phyloP scores from a whole-genome alignment of 2,888 invertebrate species.

The Dryocosmus kuriphilus region DNA sequence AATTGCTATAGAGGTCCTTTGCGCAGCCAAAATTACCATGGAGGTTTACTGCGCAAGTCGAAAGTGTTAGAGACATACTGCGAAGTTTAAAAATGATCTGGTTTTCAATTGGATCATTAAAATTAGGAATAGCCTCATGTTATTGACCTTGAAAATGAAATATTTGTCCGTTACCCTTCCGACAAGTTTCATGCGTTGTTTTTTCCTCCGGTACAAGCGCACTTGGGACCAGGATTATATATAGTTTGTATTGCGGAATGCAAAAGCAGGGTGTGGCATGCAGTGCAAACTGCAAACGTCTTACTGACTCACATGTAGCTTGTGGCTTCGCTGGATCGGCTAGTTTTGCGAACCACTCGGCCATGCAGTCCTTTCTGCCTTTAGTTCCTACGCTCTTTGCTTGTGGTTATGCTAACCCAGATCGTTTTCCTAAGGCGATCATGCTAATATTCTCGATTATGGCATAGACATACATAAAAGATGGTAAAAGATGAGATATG shows the following conservation, averaged over 20 bases:
- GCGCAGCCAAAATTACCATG: too few species aligned
- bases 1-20: too few species aligned
- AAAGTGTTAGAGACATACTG: too few species aligned
- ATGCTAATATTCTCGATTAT: slow-evolving; percentile 8
- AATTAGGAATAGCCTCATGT: too few species aligned
- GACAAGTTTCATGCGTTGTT: background rate
- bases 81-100: background rate
- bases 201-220: background rate
- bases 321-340: slow-evolving; percentile 24
- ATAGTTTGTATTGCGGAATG: background rate
- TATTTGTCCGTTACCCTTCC: too few species aligned
- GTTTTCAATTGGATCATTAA: too few species aligned
- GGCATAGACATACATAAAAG: background rate
- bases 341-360: slow-evolving; percentile 23
- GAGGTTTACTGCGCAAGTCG: too few species aligned
- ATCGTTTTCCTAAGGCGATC: slow-evolving; percentile 19
- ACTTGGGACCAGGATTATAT: background rate
- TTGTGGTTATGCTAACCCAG: slow-evolving; percentile 7
- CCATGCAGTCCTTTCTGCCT: slow-evolving; percentile 3
- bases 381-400: slow-evolving; percentile 12
- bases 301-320: slow-evolving; percentile 36
- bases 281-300: slow-evolving; percentile 14
- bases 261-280: slow-evolving; percentile 34
- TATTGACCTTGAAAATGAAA: too few species aligned
- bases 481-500: background rate